Evolutionary conservation across 1,140 invertebrate species (phyloP), one percentile per base, ranked within the genome.

Genomic region (Leptinotarsa texana): DNA sequence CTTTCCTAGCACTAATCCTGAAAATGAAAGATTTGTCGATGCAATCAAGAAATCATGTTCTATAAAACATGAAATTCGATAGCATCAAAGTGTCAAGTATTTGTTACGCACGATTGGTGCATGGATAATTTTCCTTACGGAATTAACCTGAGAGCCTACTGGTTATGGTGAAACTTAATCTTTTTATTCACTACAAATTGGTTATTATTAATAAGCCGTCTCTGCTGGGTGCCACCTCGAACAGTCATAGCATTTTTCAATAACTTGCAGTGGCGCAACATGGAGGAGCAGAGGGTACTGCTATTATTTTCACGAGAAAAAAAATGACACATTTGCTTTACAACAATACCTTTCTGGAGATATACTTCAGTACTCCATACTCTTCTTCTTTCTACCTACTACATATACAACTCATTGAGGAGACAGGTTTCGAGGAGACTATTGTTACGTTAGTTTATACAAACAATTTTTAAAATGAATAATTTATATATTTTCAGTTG

Each of bases 61-160:
- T 42, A 68, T 68, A 68, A 27, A 47, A 68, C 66, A 68, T 47
- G 66, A 68, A 68, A 49, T 68, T 68, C 42, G 66, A 68, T 68
- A 68, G 33, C 42, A 68, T 68, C 66, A 68, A 68, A 68, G 42
- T 68, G 66, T 68, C 24, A 13, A 47, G 63, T 68, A 47, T 68
- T 68, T 68, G 66, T 47, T 68, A 68, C 66, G 66, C 66, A 68
- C 66, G 66, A 68, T 68, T 68, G 66, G 66, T 47, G 66, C 66
- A 17, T 68, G 42, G 13, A 68, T 68, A 68, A 68, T 68, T 24
- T 66, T 24, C 63, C 63, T 1, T 66, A 66, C 22, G 42, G n/a
- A 68, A 68, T 68, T 68, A 68, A 68, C 24, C 63, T 65, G 13
- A 65, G 24, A 24, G 24, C 63, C 63, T 65, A 65, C 63, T 65